Base-by-base conservation (phyloP, 2,797 vertebrate species). In the Chromis chromis region DNA sequence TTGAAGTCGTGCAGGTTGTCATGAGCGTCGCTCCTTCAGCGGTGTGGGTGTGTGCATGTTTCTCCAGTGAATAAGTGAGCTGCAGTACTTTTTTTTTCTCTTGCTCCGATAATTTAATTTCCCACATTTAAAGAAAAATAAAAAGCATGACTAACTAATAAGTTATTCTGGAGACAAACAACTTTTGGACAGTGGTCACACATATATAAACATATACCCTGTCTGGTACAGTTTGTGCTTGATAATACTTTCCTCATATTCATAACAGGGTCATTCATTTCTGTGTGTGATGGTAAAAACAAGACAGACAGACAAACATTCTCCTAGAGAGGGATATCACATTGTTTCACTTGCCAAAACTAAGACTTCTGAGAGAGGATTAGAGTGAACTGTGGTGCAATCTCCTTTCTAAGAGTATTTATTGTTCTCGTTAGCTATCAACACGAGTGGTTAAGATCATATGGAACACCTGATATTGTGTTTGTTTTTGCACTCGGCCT, bases 151-250 rank as follows among this genome's bases (percentile, higher is more conserved):
- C 16, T 33, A 21, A 70, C 21, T 36, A 12, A 11, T 56, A 46
- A 21, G 49, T 28, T 33, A 19, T 39, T 60, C 16, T 1, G 50
- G 1, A 19, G 22, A 46, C 13, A 49, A n/a, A n/a, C n/a, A n/a
- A n/a, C n/a, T n/a, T 56, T 70, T 66, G 49, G 22, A 69, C 42
- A 79, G 70, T 31, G 48, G 36, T 22, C 44, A 68, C 42, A 68
- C 22, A 72, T 59, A 80, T 78, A 66, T 74, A 78, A 62, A 22
- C 52, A 28, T 33, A 31, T 52, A 25, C 56, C 69, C 36, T 49
- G 56, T 84, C 69, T 76, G 62, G 49, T 70, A 90, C 74, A 79
- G 61, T 83, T 82, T 84, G 71, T 69, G 28, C 79, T 86, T 86
- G 61, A 78, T 86, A 56, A 67, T 42, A 61, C 36, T 59, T 25